Evolutionary conservation across 2,113 vertebrate species (phyloP).

Genomic region (Deroptyus accipitrinus): DNA sequence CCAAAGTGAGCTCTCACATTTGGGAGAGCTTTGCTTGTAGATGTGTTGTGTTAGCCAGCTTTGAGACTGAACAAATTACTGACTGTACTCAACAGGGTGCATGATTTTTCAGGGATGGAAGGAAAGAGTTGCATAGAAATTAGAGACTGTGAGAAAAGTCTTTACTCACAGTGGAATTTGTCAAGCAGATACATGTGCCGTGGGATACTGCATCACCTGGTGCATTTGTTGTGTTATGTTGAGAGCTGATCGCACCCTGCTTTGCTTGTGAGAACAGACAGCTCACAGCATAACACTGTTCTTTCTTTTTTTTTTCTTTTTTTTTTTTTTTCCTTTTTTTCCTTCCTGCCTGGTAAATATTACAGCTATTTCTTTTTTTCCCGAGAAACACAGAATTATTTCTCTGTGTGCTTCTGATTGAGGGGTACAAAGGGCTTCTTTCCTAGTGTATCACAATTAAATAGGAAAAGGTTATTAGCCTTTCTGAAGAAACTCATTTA

Average conservation of each 20-base stretch:
- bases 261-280: neutral
- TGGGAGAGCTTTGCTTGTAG: neutral
- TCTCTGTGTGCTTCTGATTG: neutral
- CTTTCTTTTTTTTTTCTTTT: neutral
- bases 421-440: neutral
- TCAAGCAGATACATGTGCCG: neutral
- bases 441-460: neutral
- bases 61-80: neutral
- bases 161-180: neutral
- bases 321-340: too few relatives aligned
- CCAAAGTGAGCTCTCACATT: neutral
- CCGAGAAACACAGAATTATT: neutral
- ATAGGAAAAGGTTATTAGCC: neutral
- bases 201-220: neutral
- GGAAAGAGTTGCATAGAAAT: neutral
- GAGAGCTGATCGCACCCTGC: neutral
- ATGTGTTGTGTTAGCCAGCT: neutral
- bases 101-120: neutral
- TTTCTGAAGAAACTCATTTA: slow-evolving; percentile 17
- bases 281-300: neutral
- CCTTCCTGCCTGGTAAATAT: neutral
- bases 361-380: neutral
- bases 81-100: neutral
- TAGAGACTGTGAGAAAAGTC: neutral
- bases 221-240: neutral